Evolutionary conservation across 2,797 vertebrate genomes (phyloP).

Genomic region (Argyrosomus regius): DNA sequence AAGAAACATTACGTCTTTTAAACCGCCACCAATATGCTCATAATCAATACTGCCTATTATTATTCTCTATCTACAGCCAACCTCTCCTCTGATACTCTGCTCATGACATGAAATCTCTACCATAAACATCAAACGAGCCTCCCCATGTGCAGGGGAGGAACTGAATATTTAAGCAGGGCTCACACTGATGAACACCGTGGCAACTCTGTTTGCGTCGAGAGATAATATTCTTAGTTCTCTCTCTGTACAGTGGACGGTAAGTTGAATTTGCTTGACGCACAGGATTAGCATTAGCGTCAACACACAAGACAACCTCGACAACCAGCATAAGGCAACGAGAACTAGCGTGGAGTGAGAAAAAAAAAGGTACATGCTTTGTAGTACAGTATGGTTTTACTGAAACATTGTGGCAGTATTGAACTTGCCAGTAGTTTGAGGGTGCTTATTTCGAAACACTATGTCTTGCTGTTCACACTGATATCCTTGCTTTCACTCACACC

Average conservation of each 20-base stretch:
- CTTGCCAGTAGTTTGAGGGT: conserved; percentile 56
- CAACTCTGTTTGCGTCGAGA: conserved; percentile 69
- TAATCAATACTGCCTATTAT: conserved; percentile 57
- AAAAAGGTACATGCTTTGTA: conserved; percentile 46
- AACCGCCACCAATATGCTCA: conserved; percentile 29
- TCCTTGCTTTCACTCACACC: conserved; percentile 67
- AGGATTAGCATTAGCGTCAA: conserved; percentile 82
- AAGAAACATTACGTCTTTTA: conserved; percentile 37
- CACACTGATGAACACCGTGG: conserved; percentile 61
- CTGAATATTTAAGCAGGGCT: conserved; percentile 71
- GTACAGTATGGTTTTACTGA: conserved; percentile 42
- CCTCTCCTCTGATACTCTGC: conserved; percentile 44
- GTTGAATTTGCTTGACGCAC: conserved; percentile 72
- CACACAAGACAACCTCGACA: conserved; percentile 70
- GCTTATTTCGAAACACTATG: conserved; percentile 62
- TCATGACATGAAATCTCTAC: conserved; percentile 61
- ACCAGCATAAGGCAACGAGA: conserved; percentile 43
- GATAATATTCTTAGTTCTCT: conserved; percentile 78
- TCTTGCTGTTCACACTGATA: conserved; percentile 57
- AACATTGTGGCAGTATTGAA: conserved; percentile 54
- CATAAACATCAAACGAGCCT: conserved; percentile 65
- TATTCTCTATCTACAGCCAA: conserved; percentile 46
- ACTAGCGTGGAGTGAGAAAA: conserved; percentile 30
- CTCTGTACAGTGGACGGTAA: conserved; percentile 75
- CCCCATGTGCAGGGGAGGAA: conserved; percentile 37